Evolutionary conservation across 2,113 vertebrate genomes (phyloP).

Genomic region (Labrus mixtus): DNA sequence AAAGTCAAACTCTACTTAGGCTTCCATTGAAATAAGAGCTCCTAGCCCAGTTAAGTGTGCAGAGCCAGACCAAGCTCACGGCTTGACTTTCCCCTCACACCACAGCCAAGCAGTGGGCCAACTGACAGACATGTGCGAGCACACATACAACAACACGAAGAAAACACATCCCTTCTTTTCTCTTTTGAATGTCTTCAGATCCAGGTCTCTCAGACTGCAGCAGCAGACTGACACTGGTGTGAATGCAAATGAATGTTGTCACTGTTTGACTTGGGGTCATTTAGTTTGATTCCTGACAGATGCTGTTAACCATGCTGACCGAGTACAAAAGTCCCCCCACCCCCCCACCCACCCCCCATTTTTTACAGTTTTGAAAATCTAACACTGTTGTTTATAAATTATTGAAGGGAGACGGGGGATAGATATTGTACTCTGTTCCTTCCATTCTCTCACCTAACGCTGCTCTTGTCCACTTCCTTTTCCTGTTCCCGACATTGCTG

Average conservation of each 20-base stretch:
- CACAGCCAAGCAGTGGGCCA: conserved; percentile 63
- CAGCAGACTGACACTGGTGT: conserved; percentile 3
- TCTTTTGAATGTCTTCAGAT: neutral
- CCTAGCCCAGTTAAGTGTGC: conserved; percentile 74
- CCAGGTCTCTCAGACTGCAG: conserved; percentile 6
- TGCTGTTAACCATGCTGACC: conserved; percentile 37
- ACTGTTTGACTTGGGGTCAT: conserved; percentile 9
- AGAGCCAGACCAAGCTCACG: conserved; percentile 71
- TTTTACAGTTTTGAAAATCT: conserved; percentile 58
- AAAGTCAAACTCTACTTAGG: conserved; percentile 86
- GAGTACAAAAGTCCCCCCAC: neutral
- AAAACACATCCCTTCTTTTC: conserved; percentile 6
- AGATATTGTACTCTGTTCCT: conserved; percentile 80
- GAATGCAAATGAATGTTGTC: conserved; percentile 3
- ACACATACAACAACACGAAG: conserved; percentile 3
- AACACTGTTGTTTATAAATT: conserved; percentile 72
- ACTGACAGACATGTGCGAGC: conserved; percentile 19
- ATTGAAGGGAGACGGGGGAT: conserved; percentile 63
- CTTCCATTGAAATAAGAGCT: conserved; percentile 86
- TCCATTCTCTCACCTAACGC: conserved; percentile 79
- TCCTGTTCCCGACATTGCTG: conserved; percentile 81
- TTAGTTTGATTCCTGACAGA: conserved; percentile 6
- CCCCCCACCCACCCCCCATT: conserved; percentile 33
- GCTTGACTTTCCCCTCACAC: conserved; percentile 65
- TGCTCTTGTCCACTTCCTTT: conserved; percentile 83